phyloP scores from a whole-genome alignment of 2,113 vertebrate species.

The Stomatorhinus ivindoensis region DNA sequence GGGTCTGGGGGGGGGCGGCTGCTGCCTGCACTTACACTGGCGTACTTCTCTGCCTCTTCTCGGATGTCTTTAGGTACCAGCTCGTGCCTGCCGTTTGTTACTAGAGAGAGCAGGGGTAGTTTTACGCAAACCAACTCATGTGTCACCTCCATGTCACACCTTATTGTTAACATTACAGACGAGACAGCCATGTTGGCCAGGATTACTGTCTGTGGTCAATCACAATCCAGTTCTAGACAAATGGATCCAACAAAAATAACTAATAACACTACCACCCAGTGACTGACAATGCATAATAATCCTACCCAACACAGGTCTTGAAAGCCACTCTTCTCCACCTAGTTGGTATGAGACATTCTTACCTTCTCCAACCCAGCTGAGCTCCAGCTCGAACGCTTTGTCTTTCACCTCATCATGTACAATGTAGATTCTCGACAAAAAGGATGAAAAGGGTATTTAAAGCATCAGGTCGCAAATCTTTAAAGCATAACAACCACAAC shows the following conservation, averaged over 20 bases:
- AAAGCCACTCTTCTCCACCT: background rate
- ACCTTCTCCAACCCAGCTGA: slow-evolving; percentile 98
- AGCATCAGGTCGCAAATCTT: background rate
- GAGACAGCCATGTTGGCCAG: background rate
- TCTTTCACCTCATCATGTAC: slow-evolving; percentile 98
- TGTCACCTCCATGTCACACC: background rate
- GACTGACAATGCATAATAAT: background rate
- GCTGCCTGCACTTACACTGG: slow-evolving; percentile 70
- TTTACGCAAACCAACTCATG: background rate
- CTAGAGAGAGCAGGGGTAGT: slow-evolving; percentile 45
- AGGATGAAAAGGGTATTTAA: background rate
- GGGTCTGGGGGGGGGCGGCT: background rate
- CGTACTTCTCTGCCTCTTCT: slow-evolving; percentile 97
- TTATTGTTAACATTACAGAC: background rate
- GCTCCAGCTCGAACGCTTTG: slow-evolving; percentile 94
- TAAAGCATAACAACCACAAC: background rate
- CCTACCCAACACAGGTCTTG: background rate
- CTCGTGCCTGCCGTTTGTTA: slow-evolving; percentile 90
- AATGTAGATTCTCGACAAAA: slow-evolving; percentile 83
- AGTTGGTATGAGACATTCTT: slow-evolving; percentile 31
- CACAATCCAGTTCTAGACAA: background rate
- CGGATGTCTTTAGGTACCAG: slow-evolving; percentile 88
- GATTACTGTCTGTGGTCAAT: background rate
- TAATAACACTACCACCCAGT: background rate
- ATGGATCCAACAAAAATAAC: background rate